A percentile compares a stretch with the other conserved stretches of the same genome.
These are phyloP conservation scores for Tyto alba DNA, from an alignment of 2,113 vertebrate species.

Conservation along the genomic window DNA sequence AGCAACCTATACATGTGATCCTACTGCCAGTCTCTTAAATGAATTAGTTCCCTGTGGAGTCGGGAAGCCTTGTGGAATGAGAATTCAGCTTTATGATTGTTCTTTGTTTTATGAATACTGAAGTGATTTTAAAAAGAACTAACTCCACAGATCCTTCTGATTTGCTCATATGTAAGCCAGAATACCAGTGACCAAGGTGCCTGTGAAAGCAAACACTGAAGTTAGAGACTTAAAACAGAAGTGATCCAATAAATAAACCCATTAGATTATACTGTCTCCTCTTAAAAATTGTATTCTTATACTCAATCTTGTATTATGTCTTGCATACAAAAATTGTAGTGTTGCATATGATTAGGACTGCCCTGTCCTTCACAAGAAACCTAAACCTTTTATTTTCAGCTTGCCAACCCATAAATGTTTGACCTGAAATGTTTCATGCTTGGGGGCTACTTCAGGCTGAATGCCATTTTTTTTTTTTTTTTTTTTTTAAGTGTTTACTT, in stretches of 20 bases:
- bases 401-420: not conserved
- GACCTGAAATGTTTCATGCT: not conserved
- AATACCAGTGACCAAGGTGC: slow-evolving; percentile 87
- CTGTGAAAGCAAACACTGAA: slow-evolving; percentile 70
- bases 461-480: not conserved
- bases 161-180: slow-evolving; percentile 87
- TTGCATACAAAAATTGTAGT: not conserved
- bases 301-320: not conserved
- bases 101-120: not conserved
- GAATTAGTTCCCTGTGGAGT: not conserved
- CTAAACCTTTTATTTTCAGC: not conserved
- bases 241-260: not conserved
- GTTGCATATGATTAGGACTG: not conserved
- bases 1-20: not conserved
- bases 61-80: not conserved
- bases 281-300: not conserved
- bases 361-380: not conserved
- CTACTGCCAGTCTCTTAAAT: not conserved
- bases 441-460: not conserved
- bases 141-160: slow-evolving; percentile 76
- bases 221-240: slow-evolving; percentile 47
- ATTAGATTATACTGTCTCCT: not conserved
- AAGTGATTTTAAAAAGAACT: slow-evolving; percentile 75
- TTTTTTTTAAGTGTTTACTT: not conserved
- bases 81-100: not conserved